phyloP scores from a whole-genome alignment of 2,113 vertebrate species.

The Melanerpes formicivorus region DNA sequence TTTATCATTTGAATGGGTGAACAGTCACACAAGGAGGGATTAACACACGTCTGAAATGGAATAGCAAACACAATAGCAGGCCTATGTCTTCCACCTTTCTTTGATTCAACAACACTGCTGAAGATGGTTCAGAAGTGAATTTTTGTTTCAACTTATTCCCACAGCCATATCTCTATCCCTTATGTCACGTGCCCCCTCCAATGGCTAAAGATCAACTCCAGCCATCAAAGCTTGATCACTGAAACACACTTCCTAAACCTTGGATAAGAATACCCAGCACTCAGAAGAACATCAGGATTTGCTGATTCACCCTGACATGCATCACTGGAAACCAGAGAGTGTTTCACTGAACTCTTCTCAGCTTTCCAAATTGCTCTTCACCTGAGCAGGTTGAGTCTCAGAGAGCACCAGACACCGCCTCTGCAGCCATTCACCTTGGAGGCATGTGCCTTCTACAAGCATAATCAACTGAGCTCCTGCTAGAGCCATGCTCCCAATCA shows the following conservation, averaged over 20 bases:
- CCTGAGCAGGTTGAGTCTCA: background rate
- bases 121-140: background rate
- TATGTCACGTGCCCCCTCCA: background rate
- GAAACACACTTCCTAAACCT: background rate
- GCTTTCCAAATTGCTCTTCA: background rate
- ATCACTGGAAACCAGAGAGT: background rate
- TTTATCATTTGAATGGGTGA: background rate
- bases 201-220: background rate
- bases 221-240: background rate
- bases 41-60: conserved; percentile 19
- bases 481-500: rapidly evolving
- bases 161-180: background rate
- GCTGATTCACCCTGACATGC: background rate
- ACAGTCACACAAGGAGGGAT: background rate
- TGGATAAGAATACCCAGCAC: background rate
- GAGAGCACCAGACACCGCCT: background rate
- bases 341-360: background rate
- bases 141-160: background rate
- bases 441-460: rapidly evolving
- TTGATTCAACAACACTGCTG: conserved; percentile 19
- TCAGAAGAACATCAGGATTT: background rate
- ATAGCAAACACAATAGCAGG: conserved; percentile 24
- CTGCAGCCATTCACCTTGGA: background rate
- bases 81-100: background rate
- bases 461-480: rapidly evolving